Evolutionary conservation across 2,888 invertebrate species (phyloP).

Genomic region (Congeria kusceri): DNA sequence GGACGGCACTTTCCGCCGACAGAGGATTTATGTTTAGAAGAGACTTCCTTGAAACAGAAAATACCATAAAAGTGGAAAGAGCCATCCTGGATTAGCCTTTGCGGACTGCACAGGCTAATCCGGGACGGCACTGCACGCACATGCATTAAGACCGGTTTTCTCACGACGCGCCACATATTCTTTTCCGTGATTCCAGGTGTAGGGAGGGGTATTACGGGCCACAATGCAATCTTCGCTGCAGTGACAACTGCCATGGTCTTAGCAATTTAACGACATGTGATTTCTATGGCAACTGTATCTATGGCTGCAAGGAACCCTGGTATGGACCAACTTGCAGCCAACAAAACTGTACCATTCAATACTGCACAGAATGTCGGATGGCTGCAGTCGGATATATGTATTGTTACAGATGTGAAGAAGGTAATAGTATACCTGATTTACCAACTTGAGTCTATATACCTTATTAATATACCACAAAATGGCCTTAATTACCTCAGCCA

Average conservation of each 20-base stretch:
- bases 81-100: not conserved
- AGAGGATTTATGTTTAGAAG: not conserved
- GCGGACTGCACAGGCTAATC: too few relatives aligned
- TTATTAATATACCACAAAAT: too few relatives aligned
- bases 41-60: not conserved
- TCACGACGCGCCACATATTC: not conserved
- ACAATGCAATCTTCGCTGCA: conserved; percentile 39
- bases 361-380: conserved; percentile 55
- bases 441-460: too few relatives aligned
- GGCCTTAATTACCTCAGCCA: too few relatives aligned
- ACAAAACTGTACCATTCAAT: conserved; percentile 50
- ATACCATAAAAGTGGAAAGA: not conserved
- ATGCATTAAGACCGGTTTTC: too few relatives aligned
- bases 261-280: conserved; percentile 45
- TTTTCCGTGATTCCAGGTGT: conserved; percentile 26
- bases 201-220: conserved; percentile 38
- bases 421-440: too few relatives aligned
- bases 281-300: conserved; percentile 60
- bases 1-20: too few relatives aligned
- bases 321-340: conserved; percentile 52
- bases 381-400: conserved; percentile 16
- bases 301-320: conserved; percentile 59
- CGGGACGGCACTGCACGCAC: too few relatives aligned
- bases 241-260: conserved; percentile 28
- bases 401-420: conserved; percentile 41